Base-by-base conservation (phyloP, 2,888 invertebrate genomes). In the Trichacis sp. region DNA sequence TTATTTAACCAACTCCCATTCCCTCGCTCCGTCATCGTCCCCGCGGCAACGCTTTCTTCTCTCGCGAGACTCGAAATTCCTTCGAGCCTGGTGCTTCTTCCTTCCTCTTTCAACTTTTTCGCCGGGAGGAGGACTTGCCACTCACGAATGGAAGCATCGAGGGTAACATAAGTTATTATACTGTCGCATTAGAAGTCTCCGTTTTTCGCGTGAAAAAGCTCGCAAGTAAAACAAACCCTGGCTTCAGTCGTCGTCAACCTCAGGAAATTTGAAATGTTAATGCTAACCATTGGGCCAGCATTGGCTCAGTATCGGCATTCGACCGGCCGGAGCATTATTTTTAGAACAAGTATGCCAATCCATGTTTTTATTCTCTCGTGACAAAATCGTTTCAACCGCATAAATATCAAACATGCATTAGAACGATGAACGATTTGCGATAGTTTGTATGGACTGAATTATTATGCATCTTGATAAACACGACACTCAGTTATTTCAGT, bases 1-100 rank as follows among this genome's bases (percentile, higher is more conserved):
- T 82, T 81, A 81, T 81, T 82, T 82, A 82, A 82, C 80, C 77
- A 77, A 75, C 77, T 78, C 66, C 49, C 65, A 75, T 66, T 67
- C 51, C 53, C 61, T 46, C 52, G 58, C 63, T 56, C 55, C 75
- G 64, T 71, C 76, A 70, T 70, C 60, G 50, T 64, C 61, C 63
- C 62, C 64, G 60, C 61, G 68, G 62, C 52, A 62, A 64, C 61
- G 63, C 56, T 50, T 43, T 64, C 55, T 45, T n/a, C 45, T 45
- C 46, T 51, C 46, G 63, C 65, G 48, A 56, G 56, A 48, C 50
- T 61, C 47, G 48, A 60, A 57, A 62, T 64, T 59, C 62, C 73
- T 73, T 68, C 64, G 33, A 61, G 69, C 74, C 68, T 64, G 52
- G 55, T 64, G 63, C 42, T 55, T 15, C 36, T 49, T 59, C 61